Conservation (phyloP, 1,140 invertebrate genomes). For the Drosophila kohkoa region DNA sequence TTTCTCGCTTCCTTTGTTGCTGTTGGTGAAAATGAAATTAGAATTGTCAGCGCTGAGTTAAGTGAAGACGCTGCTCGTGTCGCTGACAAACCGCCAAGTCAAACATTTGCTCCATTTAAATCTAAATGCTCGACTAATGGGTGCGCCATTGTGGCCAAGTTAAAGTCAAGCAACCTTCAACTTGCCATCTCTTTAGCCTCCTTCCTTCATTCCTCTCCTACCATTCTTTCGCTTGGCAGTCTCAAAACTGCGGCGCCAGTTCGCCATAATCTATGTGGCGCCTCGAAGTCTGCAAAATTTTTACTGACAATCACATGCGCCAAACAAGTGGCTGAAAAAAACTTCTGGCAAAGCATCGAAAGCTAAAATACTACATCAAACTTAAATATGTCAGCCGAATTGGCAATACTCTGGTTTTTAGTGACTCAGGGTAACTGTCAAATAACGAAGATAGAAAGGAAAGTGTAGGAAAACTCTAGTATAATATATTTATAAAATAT, state of each 20-base stretch:
- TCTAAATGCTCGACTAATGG: conserved; percentile 62
- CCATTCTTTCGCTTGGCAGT: conserved; percentile 3
- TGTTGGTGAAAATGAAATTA: conserved; percentile 75
- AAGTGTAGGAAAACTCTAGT: too few relatives aligned
- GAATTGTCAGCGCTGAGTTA: conserved; percentile 63
- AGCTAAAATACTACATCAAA: conserved; percentile 24
- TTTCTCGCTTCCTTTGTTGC: conserved; percentile 40
- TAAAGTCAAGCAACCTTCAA: conserved; percentile 54
- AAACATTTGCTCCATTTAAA: conserved; percentile 66
- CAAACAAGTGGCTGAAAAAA: conserved; percentile 51
- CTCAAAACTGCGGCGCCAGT: conserved; percentile 67
- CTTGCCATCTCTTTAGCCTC: conserved; percentile 1
- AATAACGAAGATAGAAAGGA: too few relatives aligned
- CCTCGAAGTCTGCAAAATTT: conserved; percentile 80
- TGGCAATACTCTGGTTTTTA: conserved; percentile 8
- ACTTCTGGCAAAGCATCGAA: conserved; percentile 53
- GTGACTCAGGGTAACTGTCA: neutral
- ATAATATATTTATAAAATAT: too few relatives aligned
- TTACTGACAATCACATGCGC: conserved; percentile 72
- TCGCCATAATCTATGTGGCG: conserved; percentile 75
- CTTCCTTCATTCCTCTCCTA: conserved; percentile 7
- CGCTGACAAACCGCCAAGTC: conserved; percentile 61
- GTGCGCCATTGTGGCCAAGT: conserved; percentile 55
- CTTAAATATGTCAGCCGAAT: conserved; percentile 1
- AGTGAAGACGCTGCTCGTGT: conserved; percentile 58